Evolutionary conservation across 2,888 invertebrate species (phyloP).

Genomic region (Latheticus oryzae): DNA sequence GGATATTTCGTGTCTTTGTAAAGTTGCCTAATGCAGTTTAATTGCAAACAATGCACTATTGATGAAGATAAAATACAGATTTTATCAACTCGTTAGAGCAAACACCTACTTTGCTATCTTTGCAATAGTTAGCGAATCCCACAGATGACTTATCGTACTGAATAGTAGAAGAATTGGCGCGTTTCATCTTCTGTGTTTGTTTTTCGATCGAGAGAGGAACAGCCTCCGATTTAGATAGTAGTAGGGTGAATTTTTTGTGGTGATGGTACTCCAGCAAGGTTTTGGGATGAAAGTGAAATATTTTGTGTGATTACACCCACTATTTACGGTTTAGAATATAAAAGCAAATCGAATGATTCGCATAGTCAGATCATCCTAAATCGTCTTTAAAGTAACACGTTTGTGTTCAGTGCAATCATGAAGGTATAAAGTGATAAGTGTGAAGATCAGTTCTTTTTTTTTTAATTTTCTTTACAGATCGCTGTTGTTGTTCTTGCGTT

Average conservation of each 20-base stretch:
- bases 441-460: slow-evolving; percentile 12
- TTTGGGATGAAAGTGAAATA: slow-evolving; percentile 62
- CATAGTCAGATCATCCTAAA: slow-evolving; percentile 55
- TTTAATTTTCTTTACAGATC: slow-evolving; percentile 49
- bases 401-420: slow-evolving; percentile 28
- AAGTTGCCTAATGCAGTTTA: too few relatives aligned
- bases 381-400: slow-evolving; percentile 43
- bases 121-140: slow-evolving; percentile 14
- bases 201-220: slow-evolving; percentile 37
- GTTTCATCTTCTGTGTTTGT: slow-evolving; percentile 36
- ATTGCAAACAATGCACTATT: slow-evolving; percentile 29
- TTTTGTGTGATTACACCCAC: slow-evolving; percentile 60
- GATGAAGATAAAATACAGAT: slow-evolving; percentile 16
- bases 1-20: too few relatives aligned
- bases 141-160: slow-evolving; percentile 38
- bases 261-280: slow-evolving; percentile 57
- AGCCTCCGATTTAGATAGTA: slow-evolving; percentile 36
- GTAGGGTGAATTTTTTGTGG: slow-evolving; percentile 53
- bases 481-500: slow-evolving; percentile 51
- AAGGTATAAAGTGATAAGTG: slow-evolving; percentile 27
- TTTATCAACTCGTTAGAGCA: too few relatives aligned
- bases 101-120: too few relatives aligned
- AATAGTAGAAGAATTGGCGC: slow-evolving; percentile 32
- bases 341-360: slow-evolving; percentile 55
- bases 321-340: slow-evolving; percentile 57